Percentiles rank a stretch among this genome's conserved stretches.
Evolutionary conservation across 2,113 vertebrate genomes (phyloP).

Genomic region (Pseudopipra pipra): DNA sequence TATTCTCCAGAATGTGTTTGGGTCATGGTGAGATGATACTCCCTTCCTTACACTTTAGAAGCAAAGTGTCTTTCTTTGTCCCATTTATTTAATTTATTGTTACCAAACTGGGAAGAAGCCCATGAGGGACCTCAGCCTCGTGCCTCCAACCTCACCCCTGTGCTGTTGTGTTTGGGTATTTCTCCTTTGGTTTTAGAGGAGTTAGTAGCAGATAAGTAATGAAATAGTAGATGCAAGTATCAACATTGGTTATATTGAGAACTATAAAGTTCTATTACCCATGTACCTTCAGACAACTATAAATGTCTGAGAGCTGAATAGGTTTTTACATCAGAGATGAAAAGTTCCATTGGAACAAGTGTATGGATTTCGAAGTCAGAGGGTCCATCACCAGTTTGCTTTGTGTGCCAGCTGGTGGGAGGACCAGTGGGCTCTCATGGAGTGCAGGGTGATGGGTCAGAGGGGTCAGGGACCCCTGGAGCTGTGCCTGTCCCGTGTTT

Average conservation of each 20-base stretch:
- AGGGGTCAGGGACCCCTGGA: not conserved
- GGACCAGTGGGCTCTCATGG: too few relatives aligned
- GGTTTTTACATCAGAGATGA: not conserved
- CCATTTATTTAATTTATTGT: not conserved
- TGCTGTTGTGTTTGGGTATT: not conserved
- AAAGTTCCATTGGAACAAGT: not conserved
- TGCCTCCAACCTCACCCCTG: not conserved
- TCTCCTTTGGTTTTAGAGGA: not conserved
- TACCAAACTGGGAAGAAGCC: not conserved
- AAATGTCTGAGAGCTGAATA: not conserved
- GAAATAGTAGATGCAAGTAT: not conserved
- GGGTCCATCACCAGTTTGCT: not conserved
- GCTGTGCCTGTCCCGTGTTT: not conserved
- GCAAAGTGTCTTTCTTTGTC: not conserved
- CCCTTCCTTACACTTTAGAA: not conserved
- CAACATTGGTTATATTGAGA: not conserved
- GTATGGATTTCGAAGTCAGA: not conserved
- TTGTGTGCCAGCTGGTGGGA: not conserved
- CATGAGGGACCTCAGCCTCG: not conserved
- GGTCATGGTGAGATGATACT: not conserved
- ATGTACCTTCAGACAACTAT: not conserved
- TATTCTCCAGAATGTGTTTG: not conserved
- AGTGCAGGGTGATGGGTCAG: not conserved
- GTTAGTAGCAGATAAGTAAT: not conserved
- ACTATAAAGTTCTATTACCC: not conserved